Percentiles rank a stretch among this genome's conserved stretches.
These are phyloP conservation scores for Rotaria magnacalcarata DNA, from an alignment of 2,888 invertebrate genomes.

Conservation along the genomic window DNA sequence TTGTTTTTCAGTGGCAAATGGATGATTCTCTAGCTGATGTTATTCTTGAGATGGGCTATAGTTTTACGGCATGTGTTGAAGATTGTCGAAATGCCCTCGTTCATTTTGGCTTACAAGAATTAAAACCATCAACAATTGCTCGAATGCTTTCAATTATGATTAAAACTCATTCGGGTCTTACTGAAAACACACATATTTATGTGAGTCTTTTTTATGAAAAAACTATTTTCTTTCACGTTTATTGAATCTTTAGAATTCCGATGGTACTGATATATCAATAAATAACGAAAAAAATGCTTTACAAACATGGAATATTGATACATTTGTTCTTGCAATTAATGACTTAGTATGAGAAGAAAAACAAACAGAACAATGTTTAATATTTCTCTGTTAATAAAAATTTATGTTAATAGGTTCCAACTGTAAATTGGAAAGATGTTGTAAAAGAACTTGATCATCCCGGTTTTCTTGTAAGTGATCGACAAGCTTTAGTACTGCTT, in stretches of 20 bases:
- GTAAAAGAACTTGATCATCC: conserved; percentile 82
- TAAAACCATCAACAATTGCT: conserved; percentile 77
- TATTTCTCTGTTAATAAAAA: background rate
- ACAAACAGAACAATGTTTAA: conserved; percentile 45
- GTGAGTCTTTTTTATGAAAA: background rate
- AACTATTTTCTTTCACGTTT: background rate
- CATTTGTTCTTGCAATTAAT: conserved; percentile 82
- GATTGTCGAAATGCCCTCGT: conserved; percentile 63
- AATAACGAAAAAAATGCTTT: conserved; percentile 51
- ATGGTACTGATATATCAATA: background rate
- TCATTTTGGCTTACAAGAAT: conserved; percentile 65
- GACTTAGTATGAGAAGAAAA: conserved; percentile 67
- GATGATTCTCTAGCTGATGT: conserved; percentile 69
- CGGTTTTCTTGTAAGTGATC: conserved; percentile 80
- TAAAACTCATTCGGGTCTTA: conserved; percentile 65
- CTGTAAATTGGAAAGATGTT: conserved; percentile 83
- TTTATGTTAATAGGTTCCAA: conserved; percentile 51
- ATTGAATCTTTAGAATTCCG: background rate
- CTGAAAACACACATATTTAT: background rate
- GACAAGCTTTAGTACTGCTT: conserved; percentile 75
- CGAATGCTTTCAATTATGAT: conserved; percentile 68
- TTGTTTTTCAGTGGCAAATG: conserved; percentile 51
- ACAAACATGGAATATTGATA: conserved; percentile 82
- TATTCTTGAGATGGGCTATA: conserved; percentile 83
- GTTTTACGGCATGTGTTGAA: conserved; percentile 67